Evolutionary conservation across 2,113 vertebrate genomes (phyloP), one percentile per base, ranked within the genome.

Genomic region (Vicugna pacos): DNA sequence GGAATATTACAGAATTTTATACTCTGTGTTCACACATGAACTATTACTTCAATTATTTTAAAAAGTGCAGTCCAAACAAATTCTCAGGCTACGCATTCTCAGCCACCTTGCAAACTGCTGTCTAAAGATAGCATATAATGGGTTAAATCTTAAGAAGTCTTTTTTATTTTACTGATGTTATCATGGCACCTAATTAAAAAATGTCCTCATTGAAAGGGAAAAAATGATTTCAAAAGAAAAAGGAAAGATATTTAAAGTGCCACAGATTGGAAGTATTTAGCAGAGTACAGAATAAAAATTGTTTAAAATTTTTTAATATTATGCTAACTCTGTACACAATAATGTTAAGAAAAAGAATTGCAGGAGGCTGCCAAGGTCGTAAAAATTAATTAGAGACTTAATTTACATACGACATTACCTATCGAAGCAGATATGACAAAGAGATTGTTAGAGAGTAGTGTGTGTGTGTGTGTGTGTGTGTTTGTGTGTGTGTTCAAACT

Each of bases 381-480:
- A 67, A 95, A 97, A 95, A 82, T 83, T 91, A 95, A 96, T 97
- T 96, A 85, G 24, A 92, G 46, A 79, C 77, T 95, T 89, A 67
- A 87, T 88, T 72, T 92, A 85, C 80, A 6, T 69, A 82, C 80
- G 38, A 93, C 20, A 54, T 77, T 83, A 80, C 22, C 56, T 77
- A 32, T 35, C 30, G 48, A 69, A 70, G 52, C 50, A 87, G 32
- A 85, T 58, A 69, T 75, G 75, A 50, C 54, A 81, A 83, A 94
- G 46, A 65, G 26, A 91, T 70, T 76, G 32, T 28, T 82, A 75
- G 1, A 13, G 35, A 52, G 30, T 46, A 5, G 3, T 42, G 2
- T 50, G 22, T 48, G 24, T 28, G 52, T 48, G 64, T 38, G n/a
- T 54, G 72, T 46, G 5, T 32, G 3, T 52, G 35, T 35, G 35